A percentile compares a stretch with the other conserved stretches of the same genome.
These are phyloP conservation scores for Noctua pronuba DNA, from an alignment of 2,888 invertebrate species.

Conservation along the genomic window DNA sequence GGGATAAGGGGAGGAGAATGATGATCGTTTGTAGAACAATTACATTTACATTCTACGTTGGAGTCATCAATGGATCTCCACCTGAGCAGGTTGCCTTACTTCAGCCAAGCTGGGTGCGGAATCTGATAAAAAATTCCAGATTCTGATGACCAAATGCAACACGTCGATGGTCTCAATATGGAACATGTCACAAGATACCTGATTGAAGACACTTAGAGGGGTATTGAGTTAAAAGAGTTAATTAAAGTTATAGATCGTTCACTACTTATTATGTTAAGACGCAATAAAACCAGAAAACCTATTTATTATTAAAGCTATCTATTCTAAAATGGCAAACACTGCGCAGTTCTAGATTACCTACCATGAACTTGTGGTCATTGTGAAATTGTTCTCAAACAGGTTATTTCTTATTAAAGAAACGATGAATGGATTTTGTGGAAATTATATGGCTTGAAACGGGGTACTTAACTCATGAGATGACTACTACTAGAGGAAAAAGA, in stretches of 20 bases:
- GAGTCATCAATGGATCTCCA: background rate
- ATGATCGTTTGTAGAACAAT: background rate
- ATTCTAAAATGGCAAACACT: constrained; percentile 11
- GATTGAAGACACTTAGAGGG: background rate
- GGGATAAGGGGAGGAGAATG: too few relatives aligned
- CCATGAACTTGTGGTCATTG: background rate
- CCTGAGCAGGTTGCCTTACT: background rate
- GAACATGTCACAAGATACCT: background rate
- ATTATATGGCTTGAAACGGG: background rate
- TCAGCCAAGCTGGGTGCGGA: background rate
- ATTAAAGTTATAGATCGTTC: background rate
- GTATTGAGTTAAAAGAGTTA: background rate
- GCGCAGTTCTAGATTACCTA: constrained; percentile 3
- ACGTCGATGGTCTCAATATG: background rate
- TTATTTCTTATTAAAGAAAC: background rate
- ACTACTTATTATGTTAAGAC: background rate
- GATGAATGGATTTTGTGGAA: background rate
- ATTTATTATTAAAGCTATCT: background rate
- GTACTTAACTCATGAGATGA: background rate
- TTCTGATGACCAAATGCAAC: background rate
- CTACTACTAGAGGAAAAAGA: background rate
- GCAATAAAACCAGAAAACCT: background rate
- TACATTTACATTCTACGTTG: background rate
- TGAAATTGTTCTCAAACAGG: background rate
- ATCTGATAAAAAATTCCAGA: background rate